Conservation (phyloP, 2,888 invertebrate genomes). For the Hyposoter didymator region DNA sequence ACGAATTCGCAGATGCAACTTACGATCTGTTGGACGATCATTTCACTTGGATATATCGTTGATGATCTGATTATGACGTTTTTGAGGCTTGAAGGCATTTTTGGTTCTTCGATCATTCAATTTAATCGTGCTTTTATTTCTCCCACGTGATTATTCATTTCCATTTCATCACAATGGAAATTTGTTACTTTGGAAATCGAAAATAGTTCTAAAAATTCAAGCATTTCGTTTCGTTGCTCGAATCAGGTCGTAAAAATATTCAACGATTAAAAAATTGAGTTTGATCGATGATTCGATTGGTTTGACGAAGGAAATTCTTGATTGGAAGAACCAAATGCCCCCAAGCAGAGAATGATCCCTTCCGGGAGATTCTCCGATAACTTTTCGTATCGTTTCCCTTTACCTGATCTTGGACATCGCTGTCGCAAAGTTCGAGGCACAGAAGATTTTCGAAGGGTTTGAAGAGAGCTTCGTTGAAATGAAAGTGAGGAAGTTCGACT, state of each 20-base stretch:
- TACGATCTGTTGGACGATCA: conserved; percentile 89
- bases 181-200: neutral
- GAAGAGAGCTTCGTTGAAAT: conserved; percentile 97
- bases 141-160: neutral
- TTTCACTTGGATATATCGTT: conserved; percentile 61
- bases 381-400: neutral
- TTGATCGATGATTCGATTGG: neutral
- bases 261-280: neutral
- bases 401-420: conserved; percentile 92
- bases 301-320: neutral
- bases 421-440: conserved; percentile 96
- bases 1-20: conserved; percentile 98
- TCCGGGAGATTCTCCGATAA: neutral
- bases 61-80: conserved; percentile 20
- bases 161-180: no score
- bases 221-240: neutral
- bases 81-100: conserved; percentile 8
- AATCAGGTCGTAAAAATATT: neutral
- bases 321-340: conserved; percentile 1
- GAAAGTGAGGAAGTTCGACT: conserved; percentile 95
- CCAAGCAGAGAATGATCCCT: conserved; percentile 41
- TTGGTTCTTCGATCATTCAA: neutral
- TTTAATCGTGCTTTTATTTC: neutral
- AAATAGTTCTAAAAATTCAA: neutral
- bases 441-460: conserved; percentile 98